Evolutionary conservation across 2,797 vertebrate species (phyloP), one percentile per base, ranked within the genome.

Genomic region (Myotis findleyi): DNA sequence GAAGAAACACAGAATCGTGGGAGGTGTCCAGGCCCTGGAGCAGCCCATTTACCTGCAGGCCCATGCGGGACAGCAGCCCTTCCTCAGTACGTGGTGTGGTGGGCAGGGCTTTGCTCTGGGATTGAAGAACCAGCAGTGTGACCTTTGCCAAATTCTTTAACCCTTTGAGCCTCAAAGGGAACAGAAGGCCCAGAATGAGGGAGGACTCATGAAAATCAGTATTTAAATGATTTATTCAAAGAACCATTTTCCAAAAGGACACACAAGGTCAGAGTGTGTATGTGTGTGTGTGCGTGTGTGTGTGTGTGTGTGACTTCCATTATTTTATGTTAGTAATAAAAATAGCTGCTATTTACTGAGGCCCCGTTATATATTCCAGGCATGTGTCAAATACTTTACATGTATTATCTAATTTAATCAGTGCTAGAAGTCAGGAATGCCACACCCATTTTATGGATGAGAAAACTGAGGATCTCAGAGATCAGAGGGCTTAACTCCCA

Each of bases 11-110:
- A 33, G 33, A 53, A 2, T 6, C 2, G 3, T 14, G 17, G 2
- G 10, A 10, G 7, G 23, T 6, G 1, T 2, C 0, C 18, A 1
- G 36, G 57, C 1, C 0, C 16, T 0, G 1, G 17, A 3, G 2
- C 5, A 8, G 23, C 57, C 47, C 18, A 0, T 1, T 1, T 0
- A 1, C 57, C 71, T 13, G 30, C 53, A 20, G 62, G 4, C 20
- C 44, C 13, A 0, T 3, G 3, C 21, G 0, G 3, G n/a, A 30
- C 0, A 3, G 38, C 33, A 1, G 13, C 27, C 68, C 53, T n/a
- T 38, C 38, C 41, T n/a, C 38, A 44, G 23, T 33, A 11, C 2
- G 1, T 1, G 30, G 27, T 16, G 3, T 11, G 66, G 53, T 2
- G 1, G 17, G 25, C 81, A 3, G 6, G 21, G 20, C 80, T 93